phyloP scores from a whole-genome alignment of 2,113 vertebrate species.

The Nesoenas mayeri region DNA sequence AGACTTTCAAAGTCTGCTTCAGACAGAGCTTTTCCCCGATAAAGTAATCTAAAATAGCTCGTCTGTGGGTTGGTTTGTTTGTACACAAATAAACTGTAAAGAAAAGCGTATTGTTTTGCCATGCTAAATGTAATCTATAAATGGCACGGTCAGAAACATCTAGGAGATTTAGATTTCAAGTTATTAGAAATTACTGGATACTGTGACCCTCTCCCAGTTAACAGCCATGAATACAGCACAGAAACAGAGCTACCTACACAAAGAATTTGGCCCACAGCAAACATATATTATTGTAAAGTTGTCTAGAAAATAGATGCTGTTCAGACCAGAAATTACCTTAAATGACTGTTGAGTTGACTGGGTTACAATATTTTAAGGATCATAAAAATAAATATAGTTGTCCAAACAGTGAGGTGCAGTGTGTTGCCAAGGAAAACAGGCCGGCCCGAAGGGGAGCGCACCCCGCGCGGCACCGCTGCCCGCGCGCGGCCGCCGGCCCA shows the following conservation, averaged over 20 bases:
- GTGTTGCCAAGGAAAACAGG: constrained; percentile 73
- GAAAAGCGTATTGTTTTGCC: not conserved
- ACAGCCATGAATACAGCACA: not conserved
- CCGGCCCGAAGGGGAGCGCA: constrained; percentile 38
- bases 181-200: constrained; percentile 23
- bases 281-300: constrained; percentile 62
- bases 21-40: accelerated
- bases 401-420: constrained; percentile 59
- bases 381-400: constrained; percentile 78
- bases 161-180: not conserved
- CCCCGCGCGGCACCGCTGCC: constrained; percentile 16
- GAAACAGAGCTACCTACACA: constrained; percentile 22
- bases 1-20: not conserved
- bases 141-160: not conserved
- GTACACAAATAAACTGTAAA: not conserved
- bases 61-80: not conserved
- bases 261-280: constrained; percentile 65
- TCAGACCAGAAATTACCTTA: constrained; percentile 77
- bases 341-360: constrained; percentile 72
- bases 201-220: not conserved
- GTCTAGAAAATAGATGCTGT: constrained; percentile 77
- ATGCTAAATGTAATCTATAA: not conserved
- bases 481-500: constrained; percentile 6
- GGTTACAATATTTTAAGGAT: constrained; percentile 78
- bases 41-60: not conserved